Conservation (phyloP, 2,888 invertebrate genomes). For the Trichacis sp. region DNA sequence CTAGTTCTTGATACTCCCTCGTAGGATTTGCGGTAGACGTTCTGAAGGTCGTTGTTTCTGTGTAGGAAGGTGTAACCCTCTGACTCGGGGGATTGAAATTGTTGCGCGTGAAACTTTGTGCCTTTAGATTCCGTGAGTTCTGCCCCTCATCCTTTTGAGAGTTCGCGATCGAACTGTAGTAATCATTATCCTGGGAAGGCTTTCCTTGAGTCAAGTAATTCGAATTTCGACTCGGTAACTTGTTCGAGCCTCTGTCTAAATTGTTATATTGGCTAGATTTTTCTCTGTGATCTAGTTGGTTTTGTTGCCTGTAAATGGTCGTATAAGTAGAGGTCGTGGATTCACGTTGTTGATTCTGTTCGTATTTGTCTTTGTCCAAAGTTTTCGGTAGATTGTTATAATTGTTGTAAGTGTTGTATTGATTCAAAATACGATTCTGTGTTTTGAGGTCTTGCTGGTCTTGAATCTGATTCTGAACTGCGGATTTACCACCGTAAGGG, state of each 20-base stretch:
- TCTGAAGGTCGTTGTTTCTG: constrained; percentile 64
- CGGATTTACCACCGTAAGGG: constrained; percentile 54
- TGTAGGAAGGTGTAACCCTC: constrained; percentile 59
- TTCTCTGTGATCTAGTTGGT: constrained; percentile 46
- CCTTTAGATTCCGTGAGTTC: constrained; percentile 42
- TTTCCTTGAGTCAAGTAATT: constrained; percentile 43
- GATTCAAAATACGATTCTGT: constrained; percentile 47
- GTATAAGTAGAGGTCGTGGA: constrained; percentile 41
- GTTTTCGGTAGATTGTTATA: constrained; percentile 32
- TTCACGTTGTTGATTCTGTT: constrained; percentile 37
- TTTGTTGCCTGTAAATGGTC: constrained; percentile 45
- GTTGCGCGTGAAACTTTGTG: constrained; percentile 46
- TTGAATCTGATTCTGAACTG: constrained; percentile 55
- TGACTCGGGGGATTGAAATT: constrained; percentile 43
- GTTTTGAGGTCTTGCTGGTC: constrained; percentile 47
- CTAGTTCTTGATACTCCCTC: constrained; percentile 78
- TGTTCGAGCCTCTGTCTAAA: constrained; percentile 42
- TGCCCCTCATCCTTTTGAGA: constrained; percentile 49
- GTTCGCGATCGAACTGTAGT: constrained; percentile 47
- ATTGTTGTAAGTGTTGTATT: constrained; percentile 32
- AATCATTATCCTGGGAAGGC: constrained; percentile 44
- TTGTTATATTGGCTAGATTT: constrained; percentile 46
- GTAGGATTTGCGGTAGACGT: constrained; percentile 69
- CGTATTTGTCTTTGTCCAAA: constrained; percentile 33
- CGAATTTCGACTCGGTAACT: constrained; percentile 33